Evolutionary conservation across 1,140 invertebrate species (phyloP).

Genomic region (Sinella curviseta): DNA sequence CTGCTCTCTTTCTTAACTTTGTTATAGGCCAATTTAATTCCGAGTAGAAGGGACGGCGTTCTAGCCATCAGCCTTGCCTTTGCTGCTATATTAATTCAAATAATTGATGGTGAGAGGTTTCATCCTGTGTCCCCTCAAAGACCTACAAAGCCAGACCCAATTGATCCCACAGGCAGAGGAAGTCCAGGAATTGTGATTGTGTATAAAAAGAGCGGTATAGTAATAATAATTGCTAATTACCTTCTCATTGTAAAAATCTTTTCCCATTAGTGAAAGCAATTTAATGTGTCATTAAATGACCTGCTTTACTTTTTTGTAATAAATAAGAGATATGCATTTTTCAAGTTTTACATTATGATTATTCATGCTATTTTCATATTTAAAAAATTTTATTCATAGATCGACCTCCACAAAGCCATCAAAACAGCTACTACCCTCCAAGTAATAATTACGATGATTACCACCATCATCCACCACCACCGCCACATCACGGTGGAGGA

Average conservation of each 20-base stretch:
- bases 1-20: too few relatives aligned
- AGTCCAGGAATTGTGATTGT: constrained; percentile 49
- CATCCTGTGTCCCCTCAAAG: constrained; percentile 35
- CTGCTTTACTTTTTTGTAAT: background rate
- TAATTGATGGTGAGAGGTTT: constrained; percentile 34
- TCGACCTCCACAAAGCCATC: constrained; percentile 10
- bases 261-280: too few relatives aligned
- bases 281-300: background rate
- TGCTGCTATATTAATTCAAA: background rate
- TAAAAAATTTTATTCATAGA: background rate
- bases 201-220: constrained; percentile 46
- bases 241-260: background rate
- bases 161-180: constrained; percentile 45
- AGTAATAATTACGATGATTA: constrained; percentile 35
- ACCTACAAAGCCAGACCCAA: constrained; percentile 43
- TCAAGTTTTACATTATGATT: too few relatives aligned
- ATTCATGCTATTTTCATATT: too few relatives aligned
- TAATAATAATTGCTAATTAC: background rate
- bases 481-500: constrained; percentile 1
- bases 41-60: background rate
- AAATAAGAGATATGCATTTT: background rate
- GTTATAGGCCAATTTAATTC: background rate
- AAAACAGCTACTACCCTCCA: constrained; percentile 10
- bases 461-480: constrained; percentile 23
- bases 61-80: background rate